Evolutionary conservation across 2,797 vertebrate genomes (phyloP), one percentile per base, ranked within the genome.

Genomic region (Clamator glandarius): DNA sequence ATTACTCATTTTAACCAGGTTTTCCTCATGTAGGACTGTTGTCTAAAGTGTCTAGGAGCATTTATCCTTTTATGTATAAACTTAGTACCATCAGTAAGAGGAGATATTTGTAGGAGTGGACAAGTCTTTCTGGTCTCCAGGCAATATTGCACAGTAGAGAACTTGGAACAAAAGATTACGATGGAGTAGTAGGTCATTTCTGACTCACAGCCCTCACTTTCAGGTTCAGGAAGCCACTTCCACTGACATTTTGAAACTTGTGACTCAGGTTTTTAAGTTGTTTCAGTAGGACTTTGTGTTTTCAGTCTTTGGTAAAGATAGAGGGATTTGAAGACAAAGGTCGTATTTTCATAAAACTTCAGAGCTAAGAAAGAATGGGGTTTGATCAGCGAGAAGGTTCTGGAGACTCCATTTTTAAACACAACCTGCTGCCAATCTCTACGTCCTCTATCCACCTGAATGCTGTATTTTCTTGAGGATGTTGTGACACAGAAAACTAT

Each of bases 51-150:
- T 41, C 52, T 84, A 87, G 13, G 6, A 90, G 35, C 48, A 44
- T 92, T 89, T 92, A 57, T 92, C 36, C 35, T 84, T 74, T 91
- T 84, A 84, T 66, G 25, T 90, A 62, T 66, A 73, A 54, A 68
- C 44, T 54, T 73, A 92, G 15, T 18, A 76, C 63, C 14, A 3
- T 59, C 48, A 73, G 8, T 57, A 80, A 91, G 69, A 54, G 12
- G 31, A 87, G 63, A 61, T 94, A 90, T 95, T 95, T 92, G 77
- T 84, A 94, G 88, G 41, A 90, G 24, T 31, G 46, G 63, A 90
- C 0, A 2, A 92, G 9, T 70, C 48, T 87, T 87, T 92, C 50
- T 78, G 61, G 50, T 84, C 89, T 92, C 31, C 66, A 72, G 84
- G 75, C 72, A 76, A 23, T 61, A 80, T 64, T 87, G 89, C 21